Evolutionary conservation across 2,888 invertebrate species (phyloP).

Genomic region (Lasioglossum oenotherae): DNA sequence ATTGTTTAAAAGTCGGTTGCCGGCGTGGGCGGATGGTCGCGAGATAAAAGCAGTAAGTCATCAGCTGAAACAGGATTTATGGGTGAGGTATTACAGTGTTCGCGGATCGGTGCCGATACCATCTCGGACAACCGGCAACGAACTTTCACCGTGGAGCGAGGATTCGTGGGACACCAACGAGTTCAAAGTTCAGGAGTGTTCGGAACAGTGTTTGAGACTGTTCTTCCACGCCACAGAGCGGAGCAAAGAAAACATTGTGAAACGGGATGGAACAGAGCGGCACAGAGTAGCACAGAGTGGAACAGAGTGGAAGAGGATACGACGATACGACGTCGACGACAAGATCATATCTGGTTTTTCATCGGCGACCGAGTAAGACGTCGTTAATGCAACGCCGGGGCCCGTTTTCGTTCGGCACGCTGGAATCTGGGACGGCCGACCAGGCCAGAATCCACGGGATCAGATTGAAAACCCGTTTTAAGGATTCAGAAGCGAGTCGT

Average conservation of each 20-base stretch:
- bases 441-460: slow-evolving; percentile 40
- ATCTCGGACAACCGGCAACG: slow-evolving; percentile 18
- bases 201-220: background rate
- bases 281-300: background rate
- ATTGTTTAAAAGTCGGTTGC: slow-evolving; percentile 60
- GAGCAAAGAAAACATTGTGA: background rate
- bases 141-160: slow-evolving; percentile 51
- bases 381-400: slow-evolving; percentile 47
- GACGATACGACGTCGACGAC: background rate
- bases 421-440: slow-evolving; percentile 48
- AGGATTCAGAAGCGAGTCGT: slow-evolving; percentile 61
- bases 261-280: background rate
- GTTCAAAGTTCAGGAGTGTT: slow-evolving; percentile 47
- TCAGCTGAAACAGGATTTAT: slow-evolving; percentile 49
- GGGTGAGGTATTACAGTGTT: slow-evolving; percentile 43
- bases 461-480: slow-evolving; percentile 58
- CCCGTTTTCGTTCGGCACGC: slow-evolving; percentile 36
- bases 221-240: background rate
- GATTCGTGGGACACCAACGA: slow-evolving; percentile 6
- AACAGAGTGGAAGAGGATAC: background rate
- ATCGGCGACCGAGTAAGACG: slow-evolving; percentile 53
- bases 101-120: slow-evolving; percentile 42
- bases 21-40: slow-evolving; percentile 57
- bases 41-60: slow-evolving; percentile 61
- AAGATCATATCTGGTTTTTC: slow-evolving; percentile 51